A percentile compares a stretch with the other conserved stretches of the same genome.
Conservation (phyloP, 2,113 vertebrate species). For the Triplophysa rosa region DNA sequence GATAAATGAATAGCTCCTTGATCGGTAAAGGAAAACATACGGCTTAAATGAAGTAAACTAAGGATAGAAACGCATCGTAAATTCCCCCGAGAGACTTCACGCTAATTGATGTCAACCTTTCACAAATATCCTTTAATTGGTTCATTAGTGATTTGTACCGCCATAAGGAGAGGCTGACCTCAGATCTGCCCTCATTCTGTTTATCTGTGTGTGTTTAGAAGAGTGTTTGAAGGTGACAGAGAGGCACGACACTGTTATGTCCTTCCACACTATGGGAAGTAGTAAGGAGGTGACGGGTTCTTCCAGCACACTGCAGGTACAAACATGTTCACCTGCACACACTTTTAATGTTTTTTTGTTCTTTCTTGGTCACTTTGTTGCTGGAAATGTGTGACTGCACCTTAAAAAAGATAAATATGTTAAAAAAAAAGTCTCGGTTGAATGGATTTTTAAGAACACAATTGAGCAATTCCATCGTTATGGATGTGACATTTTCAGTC, state of each 20-base stretch:
- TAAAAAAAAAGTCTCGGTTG: too few relatives aligned
- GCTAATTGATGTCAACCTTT: neutral
- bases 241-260: conserved; percentile 70
- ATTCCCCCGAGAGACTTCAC: neutral
- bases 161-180: neutral
- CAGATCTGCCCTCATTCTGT: neutral
- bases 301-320: conserved; percentile 83
- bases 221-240: conserved; percentile 72
- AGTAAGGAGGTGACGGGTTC: conserved; percentile 81
- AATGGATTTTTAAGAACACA: too few relatives aligned
- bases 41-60: neutral
- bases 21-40: neutral
- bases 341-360: neutral
- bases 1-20: neutral
- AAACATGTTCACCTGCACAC: neutral
- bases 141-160: neutral
- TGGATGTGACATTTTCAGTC: too few relatives aligned
- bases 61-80: neutral
- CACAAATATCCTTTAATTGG: neutral
- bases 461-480: too few relatives aligned
- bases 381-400: too few relatives aligned
- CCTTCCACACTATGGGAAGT: conserved; percentile 73
- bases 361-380: neutral
- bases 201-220: conserved; percentile 60
- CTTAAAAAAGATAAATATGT: too few relatives aligned